These are phyloP conservation scores for Ophion ellenae DNA, from an alignment of 2,888 invertebrate species.

Conservation along the genomic window DNA sequence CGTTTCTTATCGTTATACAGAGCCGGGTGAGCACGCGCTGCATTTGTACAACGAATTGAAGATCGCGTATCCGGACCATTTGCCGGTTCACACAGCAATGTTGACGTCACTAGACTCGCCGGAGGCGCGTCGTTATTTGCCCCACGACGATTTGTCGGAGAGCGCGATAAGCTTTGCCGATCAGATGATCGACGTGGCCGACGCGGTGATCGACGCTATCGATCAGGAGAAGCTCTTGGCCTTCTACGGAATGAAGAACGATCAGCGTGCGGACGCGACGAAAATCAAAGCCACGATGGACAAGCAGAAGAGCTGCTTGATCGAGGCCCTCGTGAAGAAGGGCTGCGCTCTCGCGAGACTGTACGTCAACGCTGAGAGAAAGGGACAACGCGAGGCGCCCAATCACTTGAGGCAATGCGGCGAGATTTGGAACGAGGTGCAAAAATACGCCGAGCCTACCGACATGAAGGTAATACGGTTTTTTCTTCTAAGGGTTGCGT, in stretches of 20 bases:
- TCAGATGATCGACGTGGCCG: slow-evolving; percentile 87
- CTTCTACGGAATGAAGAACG: slow-evolving; percentile 93
- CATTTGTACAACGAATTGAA: slow-evolving; percentile 91
- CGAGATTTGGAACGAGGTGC: slow-evolving; percentile 88
- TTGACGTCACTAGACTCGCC: slow-evolving; percentile 90
- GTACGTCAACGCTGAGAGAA: slow-evolving; percentile 81
- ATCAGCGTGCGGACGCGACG: slow-evolving; percentile 91
- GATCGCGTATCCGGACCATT: slow-evolving; percentile 89
- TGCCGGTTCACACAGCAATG: slow-evolving; percentile 91
- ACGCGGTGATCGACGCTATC: slow-evolving; percentile 89
- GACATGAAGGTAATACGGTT: slow-evolving; percentile 88
- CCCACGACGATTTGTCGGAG: slow-evolving; percentile 81
- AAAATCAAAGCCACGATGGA: slow-evolving; percentile 95
- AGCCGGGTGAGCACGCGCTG: slow-evolving; percentile 88
- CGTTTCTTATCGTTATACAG: slow-evolving; percentile 65
- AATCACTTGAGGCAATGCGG: slow-evolving; percentile 85
- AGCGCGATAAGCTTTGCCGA: slow-evolving; percentile 80
- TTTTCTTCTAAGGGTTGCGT: neutral
- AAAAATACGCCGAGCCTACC: slow-evolving; percentile 92
- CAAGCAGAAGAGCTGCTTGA: slow-evolving; percentile 90
- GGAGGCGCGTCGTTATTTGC: slow-evolving; percentile 84
- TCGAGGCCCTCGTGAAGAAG: slow-evolving; percentile 92
- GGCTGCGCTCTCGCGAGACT: slow-evolving; percentile 90
- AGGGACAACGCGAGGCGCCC: slow-evolving; percentile 78
- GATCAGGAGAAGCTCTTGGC: slow-evolving; percentile 92